A percentile compares a stretch with the other conserved stretches of the same genome.
These are phyloP conservation scores for Alexandromys fortis DNA, from an alignment of 2,113 vertebrate genomes.

Conservation along the genomic window DNA sequence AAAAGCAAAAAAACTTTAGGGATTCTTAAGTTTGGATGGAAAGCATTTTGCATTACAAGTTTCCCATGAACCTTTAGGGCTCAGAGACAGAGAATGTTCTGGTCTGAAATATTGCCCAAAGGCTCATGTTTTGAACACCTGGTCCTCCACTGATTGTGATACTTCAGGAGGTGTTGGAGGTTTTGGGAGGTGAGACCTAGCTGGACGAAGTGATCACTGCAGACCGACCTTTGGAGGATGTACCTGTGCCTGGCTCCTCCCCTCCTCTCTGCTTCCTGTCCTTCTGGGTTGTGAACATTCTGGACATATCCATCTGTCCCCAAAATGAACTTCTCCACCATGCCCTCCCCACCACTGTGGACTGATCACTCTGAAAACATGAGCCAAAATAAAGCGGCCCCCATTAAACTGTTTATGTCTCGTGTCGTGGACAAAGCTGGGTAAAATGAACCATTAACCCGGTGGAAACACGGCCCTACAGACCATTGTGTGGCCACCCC, in stretches of 20 bases:
- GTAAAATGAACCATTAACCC: neutral
- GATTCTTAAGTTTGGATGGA: neutral
- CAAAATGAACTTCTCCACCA: neutral
- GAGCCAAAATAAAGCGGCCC: neutral
- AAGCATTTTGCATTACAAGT: neutral
- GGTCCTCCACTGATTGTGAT: neutral
- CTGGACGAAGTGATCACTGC: neutral
- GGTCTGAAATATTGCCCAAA: neutral
- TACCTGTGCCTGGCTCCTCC: neutral
- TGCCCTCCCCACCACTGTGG: neutral
- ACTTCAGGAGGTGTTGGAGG: neutral
- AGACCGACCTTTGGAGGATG: neutral
- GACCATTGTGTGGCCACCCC: neutral
- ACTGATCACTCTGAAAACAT: neutral
- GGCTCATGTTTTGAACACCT: neutral
- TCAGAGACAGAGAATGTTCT: neutral
- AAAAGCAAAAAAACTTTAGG: neutral
- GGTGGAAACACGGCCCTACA: neutral
- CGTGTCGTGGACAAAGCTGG: neutral
- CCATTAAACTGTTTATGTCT: neutral
- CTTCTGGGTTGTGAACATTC: neutral
- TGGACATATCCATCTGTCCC: neutral
- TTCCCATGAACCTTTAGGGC: neutral
- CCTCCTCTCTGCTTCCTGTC: neutral
- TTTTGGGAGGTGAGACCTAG: neutral